phyloP scores from a whole-genome alignment of 2,113 vertebrate species.

The Bambusicola thoracicus region DNA sequence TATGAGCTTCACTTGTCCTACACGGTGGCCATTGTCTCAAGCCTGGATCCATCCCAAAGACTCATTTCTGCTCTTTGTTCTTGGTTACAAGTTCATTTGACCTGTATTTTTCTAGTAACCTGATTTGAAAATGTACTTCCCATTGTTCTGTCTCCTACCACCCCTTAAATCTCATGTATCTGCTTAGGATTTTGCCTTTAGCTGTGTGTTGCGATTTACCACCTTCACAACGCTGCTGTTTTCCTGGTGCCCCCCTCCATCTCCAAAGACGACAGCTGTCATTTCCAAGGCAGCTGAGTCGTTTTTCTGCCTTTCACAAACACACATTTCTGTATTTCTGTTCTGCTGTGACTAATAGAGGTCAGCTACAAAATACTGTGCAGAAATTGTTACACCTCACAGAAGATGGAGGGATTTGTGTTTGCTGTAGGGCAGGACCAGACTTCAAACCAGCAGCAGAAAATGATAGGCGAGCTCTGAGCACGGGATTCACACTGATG shows the following conservation, averaged over 20 bases:
- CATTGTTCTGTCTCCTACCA: background rate
- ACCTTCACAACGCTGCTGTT: background rate
- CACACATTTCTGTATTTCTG: background rate
- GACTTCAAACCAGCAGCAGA: background rate
- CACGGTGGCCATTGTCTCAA: background rate
- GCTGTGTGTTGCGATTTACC: background rate
- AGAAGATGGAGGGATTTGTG: background rate
- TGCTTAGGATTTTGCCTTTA: background rate
- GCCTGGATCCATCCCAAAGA: background rate
- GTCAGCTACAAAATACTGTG: background rate
- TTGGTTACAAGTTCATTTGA: background rate
- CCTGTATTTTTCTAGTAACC: background rate
- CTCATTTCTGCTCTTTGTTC: background rate
- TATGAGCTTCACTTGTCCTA: background rate
- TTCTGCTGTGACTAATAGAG: conserved; percentile 6
- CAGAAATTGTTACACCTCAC: background rate
- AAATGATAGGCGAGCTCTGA: background rate
- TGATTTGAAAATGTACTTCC: background rate
- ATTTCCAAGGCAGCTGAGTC: background rate
- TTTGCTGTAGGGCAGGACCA: background rate
- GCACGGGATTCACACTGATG: rapidly evolving
- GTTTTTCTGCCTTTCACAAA: background rate
- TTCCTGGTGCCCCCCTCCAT: background rate
- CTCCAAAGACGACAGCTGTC: background rate
- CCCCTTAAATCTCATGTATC: background rate